Evolutionary conservation across 30 jellyfish, hydroid and myxozoan genomes (phyloP).

Genomic region (Nemopilema nomurai): DNA sequence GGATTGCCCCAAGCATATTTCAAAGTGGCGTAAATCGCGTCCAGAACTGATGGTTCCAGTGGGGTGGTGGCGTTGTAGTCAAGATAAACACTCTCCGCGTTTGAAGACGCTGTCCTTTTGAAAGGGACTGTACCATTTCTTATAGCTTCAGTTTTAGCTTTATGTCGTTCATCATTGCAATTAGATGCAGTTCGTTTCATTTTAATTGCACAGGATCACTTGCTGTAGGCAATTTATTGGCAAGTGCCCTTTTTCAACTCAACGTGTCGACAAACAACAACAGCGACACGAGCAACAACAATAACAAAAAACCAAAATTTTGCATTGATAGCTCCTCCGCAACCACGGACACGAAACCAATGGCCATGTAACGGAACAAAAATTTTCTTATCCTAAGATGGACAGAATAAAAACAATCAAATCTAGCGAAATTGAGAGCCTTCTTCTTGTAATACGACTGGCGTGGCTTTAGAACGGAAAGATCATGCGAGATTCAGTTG

Average conservation of each 20-base stretch:
- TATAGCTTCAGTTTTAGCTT: neutral
- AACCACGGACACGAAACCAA: no score
- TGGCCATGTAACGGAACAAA: no score
- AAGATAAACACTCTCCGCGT: slow-evolving; percentile 39
- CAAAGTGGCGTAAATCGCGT: slow-evolving; percentile 64
- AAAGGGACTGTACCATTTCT: neutral
- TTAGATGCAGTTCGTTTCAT: neutral
- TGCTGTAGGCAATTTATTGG: neutral
- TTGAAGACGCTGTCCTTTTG: neutral
- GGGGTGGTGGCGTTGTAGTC: slow-evolving; percentile 99
- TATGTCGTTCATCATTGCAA: neutral
- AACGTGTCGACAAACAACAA: neutral
- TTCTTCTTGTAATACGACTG: no score
- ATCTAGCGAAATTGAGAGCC: no score
- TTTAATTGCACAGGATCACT: no score
- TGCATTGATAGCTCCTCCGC: neutral
- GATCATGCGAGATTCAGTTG: no score
- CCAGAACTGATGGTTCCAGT: slow-evolving; percentile 75
- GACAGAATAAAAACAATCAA: no score
- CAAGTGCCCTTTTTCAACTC: neutral
- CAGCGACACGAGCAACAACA: neutral
- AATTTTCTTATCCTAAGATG: no score
- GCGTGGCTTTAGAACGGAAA: no score
- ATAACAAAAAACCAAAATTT: neutral
- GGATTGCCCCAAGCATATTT: slow-evolving; percentile 96